A percentile compares a stretch with the other conserved stretches of the same genome.
Conservation (phyloP, 2,888 invertebrate genomes). For the Drosophila colorata region DNA sequence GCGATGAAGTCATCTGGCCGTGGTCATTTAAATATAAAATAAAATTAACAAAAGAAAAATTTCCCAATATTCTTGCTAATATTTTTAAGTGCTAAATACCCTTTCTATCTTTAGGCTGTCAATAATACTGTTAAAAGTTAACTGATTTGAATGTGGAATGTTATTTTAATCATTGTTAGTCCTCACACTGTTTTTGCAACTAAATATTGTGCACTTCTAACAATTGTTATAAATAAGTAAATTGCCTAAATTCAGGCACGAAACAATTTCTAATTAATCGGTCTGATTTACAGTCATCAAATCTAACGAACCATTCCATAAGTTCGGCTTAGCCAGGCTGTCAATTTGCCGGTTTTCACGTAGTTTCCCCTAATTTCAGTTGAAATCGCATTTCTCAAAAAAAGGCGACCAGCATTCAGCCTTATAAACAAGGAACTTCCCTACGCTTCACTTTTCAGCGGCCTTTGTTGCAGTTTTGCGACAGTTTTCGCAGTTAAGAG, state of each 20-base stretch:
- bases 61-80: too few species aligned
- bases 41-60: too few species aligned
- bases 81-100: too few species aligned
- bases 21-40: too few species aligned
- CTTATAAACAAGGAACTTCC: conserved; percentile 29
- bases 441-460: conserved; percentile 16
- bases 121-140: neutral
- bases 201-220: neutral
- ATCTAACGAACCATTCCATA: conserved; percentile 43
- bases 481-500: conserved; percentile 78
- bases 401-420: conserved; percentile 16
- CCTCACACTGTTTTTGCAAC: too few species aligned
- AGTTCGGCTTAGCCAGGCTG: conserved; percentile 34
- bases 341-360: conserved; percentile 29
- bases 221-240: neutral
- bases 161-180: neutral
- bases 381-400: conserved; percentile 42
- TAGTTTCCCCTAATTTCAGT: conserved; percentile 24
- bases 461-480: conserved; percentile 66
- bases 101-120: neutral
- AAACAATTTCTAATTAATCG: conserved; percentile 17
- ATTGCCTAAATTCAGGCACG: too few species aligned
- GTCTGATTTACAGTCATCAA: conserved; percentile 18
- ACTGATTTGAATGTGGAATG: too few species aligned
- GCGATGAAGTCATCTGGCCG: too few species aligned